These are phyloP conservation scores for Caprella mutica DNA, from an alignment of 2,888 invertebrate species.

Conservation along the genomic window DNA sequence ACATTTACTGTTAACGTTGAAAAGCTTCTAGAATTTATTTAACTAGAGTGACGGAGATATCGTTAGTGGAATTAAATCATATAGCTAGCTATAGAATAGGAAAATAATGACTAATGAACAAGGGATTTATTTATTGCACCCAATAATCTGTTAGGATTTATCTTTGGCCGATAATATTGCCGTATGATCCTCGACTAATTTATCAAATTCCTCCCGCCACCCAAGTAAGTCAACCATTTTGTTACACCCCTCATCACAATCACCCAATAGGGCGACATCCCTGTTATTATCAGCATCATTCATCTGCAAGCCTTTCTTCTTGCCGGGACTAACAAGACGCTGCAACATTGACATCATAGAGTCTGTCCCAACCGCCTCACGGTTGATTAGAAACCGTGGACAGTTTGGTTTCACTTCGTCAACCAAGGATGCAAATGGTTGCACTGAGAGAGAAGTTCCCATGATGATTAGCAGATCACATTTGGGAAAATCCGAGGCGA, in stretches of 20 bases:
- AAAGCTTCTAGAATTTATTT: no score
- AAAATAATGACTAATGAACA: no score
- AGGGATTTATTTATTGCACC: no score
- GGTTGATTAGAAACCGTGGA: slow-evolving; percentile 75
- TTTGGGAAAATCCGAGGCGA: slow-evolving; percentile 61
- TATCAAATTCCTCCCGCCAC: no score
- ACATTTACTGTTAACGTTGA: no score
- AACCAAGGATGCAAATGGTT: slow-evolving; percentile 83
- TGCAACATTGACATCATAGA: slow-evolving; percentile 25
- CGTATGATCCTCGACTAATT: no score
- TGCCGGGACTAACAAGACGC: slow-evolving; percentile 15
- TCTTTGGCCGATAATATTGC: no score
- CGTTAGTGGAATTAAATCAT: no score
- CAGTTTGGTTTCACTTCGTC: slow-evolving; percentile 59
- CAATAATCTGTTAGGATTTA: no score
- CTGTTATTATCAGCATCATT: slow-evolving; percentile 39
- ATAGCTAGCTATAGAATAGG: no score
- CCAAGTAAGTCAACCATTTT: slow-evolving; percentile 62
- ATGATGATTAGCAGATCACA: slow-evolving; percentile 88
- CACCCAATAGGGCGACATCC: slow-evolving; percentile 70
- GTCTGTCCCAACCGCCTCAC: slow-evolving; percentile 55
- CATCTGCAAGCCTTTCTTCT: slow-evolving; percentile 15
- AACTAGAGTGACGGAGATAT: no score
- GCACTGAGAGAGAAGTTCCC: slow-evolving; percentile 88
- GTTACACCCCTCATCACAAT: slow-evolving; percentile 68